Percentiles rank a stretch among this genome's conserved stretches.
Evolutionary conservation across 1,140 invertebrate species (phyloP).

Genomic region (Drosophila azteca): DNA sequence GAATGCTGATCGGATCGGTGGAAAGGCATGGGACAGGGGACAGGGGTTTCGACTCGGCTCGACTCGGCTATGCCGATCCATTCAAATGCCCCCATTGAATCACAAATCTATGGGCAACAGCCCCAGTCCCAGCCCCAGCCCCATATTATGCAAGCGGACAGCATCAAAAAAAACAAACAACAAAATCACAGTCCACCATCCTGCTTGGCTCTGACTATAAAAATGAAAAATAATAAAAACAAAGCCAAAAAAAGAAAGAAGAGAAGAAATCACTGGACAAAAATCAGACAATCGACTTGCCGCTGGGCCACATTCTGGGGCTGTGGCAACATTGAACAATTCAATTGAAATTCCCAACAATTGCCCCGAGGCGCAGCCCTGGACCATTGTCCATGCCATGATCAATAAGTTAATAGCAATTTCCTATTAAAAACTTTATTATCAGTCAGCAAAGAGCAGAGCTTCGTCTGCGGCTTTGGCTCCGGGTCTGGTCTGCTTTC

Average conservation of each 20-base stretch:
- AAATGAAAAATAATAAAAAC: conserved; percentile 25
- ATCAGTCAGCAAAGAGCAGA: conserved; percentile 45
- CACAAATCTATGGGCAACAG: conserved; percentile 62
- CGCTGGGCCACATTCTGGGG: conserved; percentile 19
- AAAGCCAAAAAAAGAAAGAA: background rate
- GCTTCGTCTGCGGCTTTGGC: too few species aligned
- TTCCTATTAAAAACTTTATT: conserved; percentile 82
- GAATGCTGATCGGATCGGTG: conserved; percentile 69
- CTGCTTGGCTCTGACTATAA: background rate
- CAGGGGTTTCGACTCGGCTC: too few species aligned
- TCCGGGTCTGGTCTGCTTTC: background rate
- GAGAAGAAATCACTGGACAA: background rate
- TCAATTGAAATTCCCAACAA: conserved; percentile 68
- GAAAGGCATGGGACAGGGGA: conserved; percentile 3
- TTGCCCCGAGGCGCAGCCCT: conserved; percentile 10
- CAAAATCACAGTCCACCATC: conserved; percentile 36
- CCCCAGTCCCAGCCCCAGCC: conserved; percentile 1
- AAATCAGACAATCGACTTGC: conserved; percentile 36
- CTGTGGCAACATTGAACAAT: conserved; percentile 58
- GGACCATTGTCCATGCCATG: conserved; percentile 53
- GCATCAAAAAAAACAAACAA: conserved; percentile 3
- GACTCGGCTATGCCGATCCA: conserved; percentile 19
- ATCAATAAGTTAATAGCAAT: conserved; percentile 77
- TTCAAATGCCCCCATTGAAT: conserved; percentile 77
- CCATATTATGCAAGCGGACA: conserved; percentile 67